These are phyloP conservation scores for Drosophila lutescens DNA, from an alignment of 2,888 invertebrate species.

Conservation along the genomic window DNA sequence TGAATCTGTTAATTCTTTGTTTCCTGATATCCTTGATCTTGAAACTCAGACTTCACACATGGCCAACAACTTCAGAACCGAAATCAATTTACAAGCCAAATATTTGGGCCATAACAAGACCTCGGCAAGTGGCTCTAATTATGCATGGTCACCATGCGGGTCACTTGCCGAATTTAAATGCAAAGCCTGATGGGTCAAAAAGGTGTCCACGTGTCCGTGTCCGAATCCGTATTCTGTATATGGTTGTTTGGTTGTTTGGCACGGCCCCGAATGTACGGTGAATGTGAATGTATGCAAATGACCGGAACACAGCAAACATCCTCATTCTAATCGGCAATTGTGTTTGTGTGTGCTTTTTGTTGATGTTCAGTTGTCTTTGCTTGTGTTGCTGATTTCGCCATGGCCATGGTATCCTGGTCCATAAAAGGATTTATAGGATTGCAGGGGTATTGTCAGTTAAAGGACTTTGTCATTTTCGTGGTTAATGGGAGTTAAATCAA, in stretches of 20 bases:
- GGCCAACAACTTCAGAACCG: slow-evolving; percentile 1
- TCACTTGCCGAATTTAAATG: slow-evolving; percentile 40
- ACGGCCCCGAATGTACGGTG: slow-evolving; percentile 3
- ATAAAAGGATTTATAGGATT: not conserved
- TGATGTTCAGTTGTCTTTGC: slow-evolving; percentile 28
- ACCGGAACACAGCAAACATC: slow-evolving; percentile 44
- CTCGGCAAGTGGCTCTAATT: slow-evolving; percentile 53
- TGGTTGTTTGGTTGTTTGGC: slow-evolving; percentile 17
- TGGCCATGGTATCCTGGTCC: slow-evolving; percentile 28
- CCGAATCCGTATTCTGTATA: slow-evolving; percentile 14
- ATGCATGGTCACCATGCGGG: slow-evolving; percentile 71
- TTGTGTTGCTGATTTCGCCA: slow-evolving; percentile 13
- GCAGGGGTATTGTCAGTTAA: not conserved
- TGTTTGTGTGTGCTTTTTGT: slow-evolving; percentile 27
- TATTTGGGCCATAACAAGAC: slow-evolving; percentile 59
- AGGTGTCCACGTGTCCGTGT: slow-evolving; percentile 31
- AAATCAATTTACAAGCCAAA: slow-evolving; percentile 70
- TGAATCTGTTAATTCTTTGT: slow-evolving; percentile 1
- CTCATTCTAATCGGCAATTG: slow-evolving; percentile 32
- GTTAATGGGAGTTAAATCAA: not conserved
- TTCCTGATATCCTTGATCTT: slow-evolving; percentile 11
- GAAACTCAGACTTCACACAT: slow-evolving; percentile 4
- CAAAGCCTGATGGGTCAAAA: slow-evolving; percentile 29
- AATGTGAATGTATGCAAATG: slow-evolving; percentile 34
- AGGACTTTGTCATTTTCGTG: not conserved